Evolutionary conservation across 2,888 invertebrate genomes (phyloP), one percentile per base, ranked within the genome.

Genomic region (Lamellibrachia satsuma): DNA sequence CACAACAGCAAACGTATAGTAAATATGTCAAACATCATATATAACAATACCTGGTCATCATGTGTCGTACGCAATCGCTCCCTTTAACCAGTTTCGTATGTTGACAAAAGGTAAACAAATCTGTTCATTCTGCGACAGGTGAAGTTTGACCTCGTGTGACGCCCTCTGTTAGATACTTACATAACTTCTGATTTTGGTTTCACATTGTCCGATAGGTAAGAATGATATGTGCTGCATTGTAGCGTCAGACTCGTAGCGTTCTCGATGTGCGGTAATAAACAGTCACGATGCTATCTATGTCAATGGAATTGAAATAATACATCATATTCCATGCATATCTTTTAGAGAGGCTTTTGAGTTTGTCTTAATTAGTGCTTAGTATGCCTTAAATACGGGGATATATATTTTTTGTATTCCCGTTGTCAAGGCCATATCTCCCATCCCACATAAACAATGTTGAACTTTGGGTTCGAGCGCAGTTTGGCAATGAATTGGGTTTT

Each of bases 111-210:
- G 75, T 75, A 75, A 75, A 75, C 75, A 75, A 75, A 22, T 75
- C 75, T n/a, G 75, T 22, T 75, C 15, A 75, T 75, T 75, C 75
- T 75, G 75, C 22, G 60, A 22, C 75, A 75, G 75, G 75, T 6
- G 75, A 75, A 75, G 15, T 11, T 75, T 75, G 75, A 22, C 75
- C 75, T 75, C 75, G 75, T 75, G 75, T 75, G 75, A 75, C 75
- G 75, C 75, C 75, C 75, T 75, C 75, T 75, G 75, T 75, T 75
- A 75, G 75, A 75, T 22, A 75, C 75, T 75, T 75, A 75, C 6
- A 75, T 75, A 75, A 75, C 75, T 75, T 15, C 75, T 75, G 75
- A 75, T 75, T 11, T 75, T 75, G 75, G 75, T 75, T 75, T 75
- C 75, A 75, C 11, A 75, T 75, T 75, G n/a, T 75, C 75, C 75